phyloP scores from a whole-genome alignment of 2,797 vertebrate species.

The Diplodus puntazzo region DNA sequence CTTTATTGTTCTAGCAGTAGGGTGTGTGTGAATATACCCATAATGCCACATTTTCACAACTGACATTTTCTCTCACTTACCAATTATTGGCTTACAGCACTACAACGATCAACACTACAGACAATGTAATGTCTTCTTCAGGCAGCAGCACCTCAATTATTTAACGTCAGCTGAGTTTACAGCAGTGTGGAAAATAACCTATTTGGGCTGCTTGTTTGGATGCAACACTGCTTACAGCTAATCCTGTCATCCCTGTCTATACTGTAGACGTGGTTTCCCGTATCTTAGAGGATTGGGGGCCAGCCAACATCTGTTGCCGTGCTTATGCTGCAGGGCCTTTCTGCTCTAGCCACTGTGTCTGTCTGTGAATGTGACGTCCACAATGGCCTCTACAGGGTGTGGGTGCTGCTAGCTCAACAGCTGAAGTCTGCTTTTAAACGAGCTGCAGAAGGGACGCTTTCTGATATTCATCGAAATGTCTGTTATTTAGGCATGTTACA shows the following conservation, averaged over 20 bases:
- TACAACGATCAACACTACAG: constrained; percentile 45
- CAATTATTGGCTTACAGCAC: constrained; percentile 64
- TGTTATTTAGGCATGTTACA: constrained; percentile 38
- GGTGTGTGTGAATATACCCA: constrained; percentile 26
- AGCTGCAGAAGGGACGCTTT: constrained; percentile 10
- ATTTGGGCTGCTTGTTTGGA: constrained; percentile 58
- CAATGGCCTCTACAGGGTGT: constrained; percentile 37
- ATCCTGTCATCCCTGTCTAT: constrained; percentile 63
- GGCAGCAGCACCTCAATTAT: constrained; percentile 60
- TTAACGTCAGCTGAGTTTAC: constrained; percentile 60
- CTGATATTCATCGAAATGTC: background rate
- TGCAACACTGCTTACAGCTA: constrained; percentile 52
- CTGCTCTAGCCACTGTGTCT: constrained; percentile 29
- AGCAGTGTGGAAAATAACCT: constrained; percentile 61
- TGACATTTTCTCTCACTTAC: constrained; percentile 55
- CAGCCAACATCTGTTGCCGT: constrained; percentile 68
- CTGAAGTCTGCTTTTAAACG: constrained; percentile 10
- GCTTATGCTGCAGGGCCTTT: constrained; percentile 59
- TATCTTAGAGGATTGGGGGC: constrained; percentile 66
- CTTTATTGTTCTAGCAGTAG: constrained; percentile 34
- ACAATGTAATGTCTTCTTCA: constrained; percentile 60
- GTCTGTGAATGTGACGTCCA: constrained; percentile 51
- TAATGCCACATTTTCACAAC: constrained; percentile 60
- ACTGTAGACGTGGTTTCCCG: constrained; percentile 64
- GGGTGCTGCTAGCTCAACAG: constrained; percentile 28